Evolutionary conservation across 1,140 invertebrate species (phyloP), one percentile per base, ranked within the genome.

Genomic region (Trinorchestia longiramus): DNA sequence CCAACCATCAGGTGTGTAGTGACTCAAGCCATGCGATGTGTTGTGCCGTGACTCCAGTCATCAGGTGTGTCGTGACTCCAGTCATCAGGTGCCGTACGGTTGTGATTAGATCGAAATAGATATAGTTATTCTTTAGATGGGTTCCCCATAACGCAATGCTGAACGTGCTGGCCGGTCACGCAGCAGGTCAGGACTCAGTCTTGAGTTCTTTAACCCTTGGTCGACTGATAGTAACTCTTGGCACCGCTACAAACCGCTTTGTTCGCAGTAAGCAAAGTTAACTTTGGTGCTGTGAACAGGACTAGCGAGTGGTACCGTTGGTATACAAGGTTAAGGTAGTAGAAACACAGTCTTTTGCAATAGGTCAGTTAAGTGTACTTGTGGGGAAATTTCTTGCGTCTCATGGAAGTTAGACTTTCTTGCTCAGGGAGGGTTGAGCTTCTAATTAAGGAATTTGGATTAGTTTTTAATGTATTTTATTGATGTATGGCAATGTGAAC

Each of bases 31-130:
- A n/a, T n/a, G n/a, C n/a, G n/a, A n/a, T n/a, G 62, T 77, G 47
- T 53, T 6, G 47, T 53, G 62, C 36, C 47, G 47, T 77, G 62
- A 77, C 62, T 77, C 62, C 62, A 77, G 62, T 28, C 11, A 11
- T 36, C 62, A 77, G 62, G 62, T 77, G 62, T 77, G 62, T 77
- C 15, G 62, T 77, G 28, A 77, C 62, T 77, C 62, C 62, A 77
- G 62, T 28, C 11, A 11, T 36, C 62, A 77, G 62, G 62, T 77
- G 62, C 36, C 43, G 40, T 44, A 44, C 36, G 43, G 43, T 45
- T 47, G 92, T 40, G 43, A 94, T 94, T 94, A 94, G 8, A 43
- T 11, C 6, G 44, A 43, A 94, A 47, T 94, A 94, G 92, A 94
- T 40, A 44, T 44, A 45, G 44, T 45, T 94, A 8, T 44, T 23